Evolutionary conservation across 2,797 vertebrate species (phyloP), one percentile per base, ranked within the genome.

Genomic region (Aythya fuligula): DNA sequence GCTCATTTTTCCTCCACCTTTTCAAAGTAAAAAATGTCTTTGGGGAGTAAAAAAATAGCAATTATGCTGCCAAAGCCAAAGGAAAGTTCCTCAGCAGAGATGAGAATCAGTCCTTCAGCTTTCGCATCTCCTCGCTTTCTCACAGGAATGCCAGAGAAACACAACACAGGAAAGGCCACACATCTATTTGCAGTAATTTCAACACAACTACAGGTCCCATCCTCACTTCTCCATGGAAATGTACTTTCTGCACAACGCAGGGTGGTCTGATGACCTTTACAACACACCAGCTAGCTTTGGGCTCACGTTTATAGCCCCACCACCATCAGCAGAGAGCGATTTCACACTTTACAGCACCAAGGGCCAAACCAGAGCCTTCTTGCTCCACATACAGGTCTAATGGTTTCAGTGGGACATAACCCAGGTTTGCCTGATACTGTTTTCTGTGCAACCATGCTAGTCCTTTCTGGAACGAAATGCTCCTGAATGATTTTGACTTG

Each of bases 11-110:
- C 20, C 27, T 76, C 19, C 62, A 66, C 38, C 41, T 78, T 94
- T 86, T 60, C 27, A 73, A 92, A 94, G 85, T 70, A 58, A 91
- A 77, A 89, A 49, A 67, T 32, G 19, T 73, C 76, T 61, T 70
- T 16, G 1, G 56, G 58, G 78, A 70, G 30, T 13, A 30, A 83
- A 89, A 54, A 89, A 74, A 76, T 78, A 80, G 56, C 28, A 91
- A 76, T 86, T 93, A 60, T 14, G 24, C 36, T 92, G 58, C 62
- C 76, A 88, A 83, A 85, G 32, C 65, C 75, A 74, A 81, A 85
- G 75, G 36, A 86, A 54, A 77, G 21, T 9, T 77, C 27, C 45
- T 86, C 67, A 60, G 62, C 78, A 73, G 90, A 76, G 66, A 81
- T 5, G 11, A 47, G 47, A 91, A 79, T 71, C 2, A 0, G 65